A percentile compares a stretch with the other conserved stretches of the same genome.
These are phyloP conservation scores for Cyrtorhinus lividipennis DNA, from an alignment of 1,140 invertebrate species.

Conservation along the genomic window DNA sequence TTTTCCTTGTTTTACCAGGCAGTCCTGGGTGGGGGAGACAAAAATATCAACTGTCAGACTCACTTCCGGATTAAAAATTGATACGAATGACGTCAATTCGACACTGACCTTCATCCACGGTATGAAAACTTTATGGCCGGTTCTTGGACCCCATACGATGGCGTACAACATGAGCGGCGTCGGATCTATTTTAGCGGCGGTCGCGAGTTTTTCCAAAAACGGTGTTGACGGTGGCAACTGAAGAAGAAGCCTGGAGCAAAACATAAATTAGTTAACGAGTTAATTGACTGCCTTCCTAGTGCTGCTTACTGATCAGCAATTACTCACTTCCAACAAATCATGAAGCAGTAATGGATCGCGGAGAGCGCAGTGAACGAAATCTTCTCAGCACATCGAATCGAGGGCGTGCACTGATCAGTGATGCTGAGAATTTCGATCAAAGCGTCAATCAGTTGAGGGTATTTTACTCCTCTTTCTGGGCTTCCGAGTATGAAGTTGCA, in stretches of 20 bases:
- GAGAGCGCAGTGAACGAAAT: conserved; percentile 53
- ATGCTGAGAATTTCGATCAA: conserved; percentile 61
- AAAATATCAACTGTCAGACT: conserved; percentile 27
- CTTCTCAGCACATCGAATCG: conserved; percentile 35
- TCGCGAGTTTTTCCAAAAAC: conserved; percentile 64
- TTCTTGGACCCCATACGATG: conserved; percentile 54
- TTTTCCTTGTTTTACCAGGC: conserved; percentile 77
- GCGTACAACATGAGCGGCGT: conserved; percentile 50
- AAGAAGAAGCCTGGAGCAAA: conserved; percentile 46
- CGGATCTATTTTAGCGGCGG: conserved; percentile 35
- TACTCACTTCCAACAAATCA: conserved; percentile 60
- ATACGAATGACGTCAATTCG: too few species aligned
- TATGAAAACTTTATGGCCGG: conserved; percentile 54
- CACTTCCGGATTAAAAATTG: not conserved
- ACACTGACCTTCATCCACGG: conserved; percentile 47
- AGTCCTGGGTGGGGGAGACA: conserved; percentile 44
- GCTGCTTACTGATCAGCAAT: conserved; percentile 12
- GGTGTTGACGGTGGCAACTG: conserved; percentile 74
- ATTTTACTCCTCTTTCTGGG: conserved; percentile 69
- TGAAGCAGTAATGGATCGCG: conserved; percentile 82
- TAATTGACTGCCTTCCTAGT: too few species aligned
- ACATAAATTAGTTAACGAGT: too few species aligned
- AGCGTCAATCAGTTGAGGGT: conserved; percentile 71
- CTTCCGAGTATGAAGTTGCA: conserved; percentile 85
- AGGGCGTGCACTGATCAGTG: conserved; percentile 41